phyloP scores from a whole-genome alignment of 2,797 vertebrate genomes.

The Crocodylus rhombifer region DNA sequence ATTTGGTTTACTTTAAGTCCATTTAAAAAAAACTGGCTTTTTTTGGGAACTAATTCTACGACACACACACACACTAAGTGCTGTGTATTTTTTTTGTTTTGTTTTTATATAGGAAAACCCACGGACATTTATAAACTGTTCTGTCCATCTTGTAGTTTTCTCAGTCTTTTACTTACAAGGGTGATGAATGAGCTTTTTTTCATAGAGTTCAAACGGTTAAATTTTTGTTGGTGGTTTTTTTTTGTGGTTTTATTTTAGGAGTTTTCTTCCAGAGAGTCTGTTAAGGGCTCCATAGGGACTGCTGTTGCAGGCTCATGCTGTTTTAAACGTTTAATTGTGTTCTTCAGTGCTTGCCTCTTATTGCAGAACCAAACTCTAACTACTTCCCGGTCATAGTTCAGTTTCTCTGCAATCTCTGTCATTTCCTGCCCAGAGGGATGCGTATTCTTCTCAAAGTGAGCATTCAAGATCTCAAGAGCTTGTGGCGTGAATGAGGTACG shows the following conservation, averaged over 20 bases:
- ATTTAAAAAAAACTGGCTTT: slow-evolving; percentile 86
- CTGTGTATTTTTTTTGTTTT: slow-evolving; percentile 74
- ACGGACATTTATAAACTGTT: slow-evolving; percentile 79
- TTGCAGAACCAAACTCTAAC: slow-evolving; percentile 99
- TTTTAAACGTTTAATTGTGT: slow-evolving; percentile 99
- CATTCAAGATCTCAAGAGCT: slow-evolving; percentile 99
- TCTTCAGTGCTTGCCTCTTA: slow-evolving; percentile 99
- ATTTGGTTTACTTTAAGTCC: slow-evolving; percentile 93
- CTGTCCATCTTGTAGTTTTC: slow-evolving; percentile 80
- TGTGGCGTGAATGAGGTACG: slow-evolving; percentile 99
- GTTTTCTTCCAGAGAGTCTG: slow-evolving; percentile 95
- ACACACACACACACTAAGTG: slow-evolving; percentile 86
- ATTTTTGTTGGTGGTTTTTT: slow-evolving; percentile 17
- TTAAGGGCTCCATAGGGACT: slow-evolving; percentile 92
- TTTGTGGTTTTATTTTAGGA: slow-evolving; percentile 81
- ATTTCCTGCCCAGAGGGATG: slow-evolving; percentile 99
- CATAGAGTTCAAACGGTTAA: slow-evolving; percentile 72
- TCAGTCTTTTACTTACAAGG: slow-evolving; percentile 85
- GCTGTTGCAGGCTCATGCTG: slow-evolving; percentile 90
- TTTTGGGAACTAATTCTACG: slow-evolving; percentile 81
- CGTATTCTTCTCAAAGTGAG: slow-evolving; percentile 99
- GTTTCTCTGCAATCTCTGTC: slow-evolving; percentile 99
- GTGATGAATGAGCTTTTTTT: slow-evolving; percentile 74
- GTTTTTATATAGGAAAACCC: slow-evolving; percentile 81
- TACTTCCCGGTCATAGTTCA: slow-evolving; percentile 99